phyloP scores from a whole-genome alignment of 2,797 vertebrate species.

The Liasis olivaceus region DNA sequence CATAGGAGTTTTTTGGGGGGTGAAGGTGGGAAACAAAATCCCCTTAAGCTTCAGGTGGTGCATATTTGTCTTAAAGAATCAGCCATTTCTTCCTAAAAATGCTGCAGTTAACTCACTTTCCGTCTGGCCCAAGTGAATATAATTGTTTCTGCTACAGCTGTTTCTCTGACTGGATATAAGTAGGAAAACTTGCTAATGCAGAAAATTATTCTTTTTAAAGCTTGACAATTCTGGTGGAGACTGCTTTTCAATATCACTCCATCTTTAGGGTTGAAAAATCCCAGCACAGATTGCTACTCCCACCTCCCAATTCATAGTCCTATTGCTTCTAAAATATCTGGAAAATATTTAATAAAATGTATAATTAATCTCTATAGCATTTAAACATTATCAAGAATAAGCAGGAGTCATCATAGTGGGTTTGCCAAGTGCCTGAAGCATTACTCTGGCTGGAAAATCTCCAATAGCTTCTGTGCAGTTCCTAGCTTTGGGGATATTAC shows the following conservation, averaged over 20 bases:
- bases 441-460: not conserved
- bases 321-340: not conserved
- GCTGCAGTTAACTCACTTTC: not conserved
- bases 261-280: not conserved
- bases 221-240: too few relatives aligned
- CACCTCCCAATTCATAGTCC: not conserved
- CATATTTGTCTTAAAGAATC: too few relatives aligned
- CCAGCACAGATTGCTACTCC: not conserved
- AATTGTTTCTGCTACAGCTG: not conserved
- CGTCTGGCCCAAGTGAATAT: not conserved
- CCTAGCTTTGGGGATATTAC: not conserved
- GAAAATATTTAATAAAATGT: not conserved
- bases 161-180: not conserved
- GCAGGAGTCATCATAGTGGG: not conserved
- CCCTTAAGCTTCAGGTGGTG: not conserved
- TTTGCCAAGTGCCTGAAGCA: not conserved
- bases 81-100: not conserved
- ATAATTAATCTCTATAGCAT: not conserved
- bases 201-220: not conserved
- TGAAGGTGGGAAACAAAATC: not conserved
- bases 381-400: not conserved
- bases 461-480: conserved; percentile 4
- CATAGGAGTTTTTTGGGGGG: not conserved
- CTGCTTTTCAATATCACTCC: too few relatives aligned
- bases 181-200: not conserved